These are phyloP conservation scores for Ctenomys sociabilis DNA, from an alignment of 2,113 vertebrate genomes.

Conservation along the genomic window DNA sequence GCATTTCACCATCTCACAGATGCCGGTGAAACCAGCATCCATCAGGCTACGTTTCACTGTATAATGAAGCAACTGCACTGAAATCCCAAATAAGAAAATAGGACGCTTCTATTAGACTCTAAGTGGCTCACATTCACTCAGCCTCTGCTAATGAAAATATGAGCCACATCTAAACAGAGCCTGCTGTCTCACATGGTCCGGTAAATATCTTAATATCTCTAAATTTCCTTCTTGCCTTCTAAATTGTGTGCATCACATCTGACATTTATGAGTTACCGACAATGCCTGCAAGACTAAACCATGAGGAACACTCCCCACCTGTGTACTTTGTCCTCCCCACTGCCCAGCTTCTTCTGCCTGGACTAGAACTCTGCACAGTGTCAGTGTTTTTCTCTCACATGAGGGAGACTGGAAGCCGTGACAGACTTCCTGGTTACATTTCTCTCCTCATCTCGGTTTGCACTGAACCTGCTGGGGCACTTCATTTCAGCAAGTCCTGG, in stretches of 20 bases:
- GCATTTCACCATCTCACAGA: conserved; percentile 26
- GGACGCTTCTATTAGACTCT: conserved; percentile 59
- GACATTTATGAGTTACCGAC: conserved; percentile 75
- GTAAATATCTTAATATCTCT: conserved; percentile 69
- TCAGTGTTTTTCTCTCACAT: conserved; percentile 45
- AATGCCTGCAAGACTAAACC: conserved; percentile 56
- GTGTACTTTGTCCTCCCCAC: not conserved
- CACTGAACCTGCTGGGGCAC: not conserved
- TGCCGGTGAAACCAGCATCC: not conserved
- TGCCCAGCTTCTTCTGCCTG: not conserved
- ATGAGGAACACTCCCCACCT: conserved; percentile 35
- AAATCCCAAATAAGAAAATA: conserved; percentile 64
- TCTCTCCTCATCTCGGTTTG: conserved; percentile 23
- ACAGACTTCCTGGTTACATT: not conserved
- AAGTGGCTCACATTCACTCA: conserved; percentile 58
- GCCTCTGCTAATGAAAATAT: conserved; percentile 69
- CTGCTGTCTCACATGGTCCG: not conserved
- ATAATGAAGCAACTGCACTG: conserved; percentile 35
- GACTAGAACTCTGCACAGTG: conserved; percentile 45
- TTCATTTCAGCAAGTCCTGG: not conserved
- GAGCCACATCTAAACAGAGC: conserved; percentile 6
- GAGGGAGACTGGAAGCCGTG: conserved; percentile 50
- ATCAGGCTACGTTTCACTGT: not conserved
- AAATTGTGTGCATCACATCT: conserved; percentile 60
- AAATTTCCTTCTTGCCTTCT: conserved; percentile 54